Evolutionary conservation across 2,113 vertebrate species (phyloP).

Genomic region (Paralichthys olivaceus): DNA sequence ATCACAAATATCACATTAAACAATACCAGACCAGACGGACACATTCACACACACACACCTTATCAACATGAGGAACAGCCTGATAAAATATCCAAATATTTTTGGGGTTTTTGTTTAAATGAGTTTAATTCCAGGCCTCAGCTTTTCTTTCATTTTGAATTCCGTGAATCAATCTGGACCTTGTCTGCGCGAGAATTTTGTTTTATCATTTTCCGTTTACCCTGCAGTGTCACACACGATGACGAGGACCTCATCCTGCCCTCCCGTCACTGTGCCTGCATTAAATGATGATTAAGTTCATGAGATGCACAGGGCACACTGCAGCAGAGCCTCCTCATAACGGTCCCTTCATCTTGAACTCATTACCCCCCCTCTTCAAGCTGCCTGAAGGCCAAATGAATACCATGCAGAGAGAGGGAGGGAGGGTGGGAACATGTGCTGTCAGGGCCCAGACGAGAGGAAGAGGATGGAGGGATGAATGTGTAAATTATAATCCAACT

Average conservation of each 20-base stretch:
- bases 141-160: background rate
- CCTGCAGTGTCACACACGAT: slow-evolving; percentile 6
- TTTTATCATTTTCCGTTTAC: slow-evolving; percentile 4
- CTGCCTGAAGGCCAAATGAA: slow-evolving; percentile 70
- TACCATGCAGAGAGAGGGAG: slow-evolving; percentile 56
- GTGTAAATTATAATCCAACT: slow-evolving; percentile 50
- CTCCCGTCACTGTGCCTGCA: slow-evolving; percentile 2
- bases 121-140: background rate
- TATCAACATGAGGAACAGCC: too few species aligned
- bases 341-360: slow-evolving; percentile 74
- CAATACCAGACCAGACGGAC: too few species aligned
- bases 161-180: slow-evolving; percentile 4
- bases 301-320: slow-evolving; percentile 28
- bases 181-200: background rate
- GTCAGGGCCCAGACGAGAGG: slow-evolving; percentile 28
- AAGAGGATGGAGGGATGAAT: slow-evolving; percentile 47
- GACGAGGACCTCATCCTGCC: slow-evolving; percentile 3
- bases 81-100: too few species aligned
- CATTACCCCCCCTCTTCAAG: slow-evolving; percentile 59
- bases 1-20: too few species aligned
- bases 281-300: slow-evolving; percentile 25
- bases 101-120: too few species aligned
- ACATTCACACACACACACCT: too few species aligned
- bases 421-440: slow-evolving; percentile 59
- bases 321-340: slow-evolving; percentile 38